phyloP scores from a whole-genome alignment of 2,797 vertebrate genomes.

The Ctenopoma kingsleyae region DNA sequence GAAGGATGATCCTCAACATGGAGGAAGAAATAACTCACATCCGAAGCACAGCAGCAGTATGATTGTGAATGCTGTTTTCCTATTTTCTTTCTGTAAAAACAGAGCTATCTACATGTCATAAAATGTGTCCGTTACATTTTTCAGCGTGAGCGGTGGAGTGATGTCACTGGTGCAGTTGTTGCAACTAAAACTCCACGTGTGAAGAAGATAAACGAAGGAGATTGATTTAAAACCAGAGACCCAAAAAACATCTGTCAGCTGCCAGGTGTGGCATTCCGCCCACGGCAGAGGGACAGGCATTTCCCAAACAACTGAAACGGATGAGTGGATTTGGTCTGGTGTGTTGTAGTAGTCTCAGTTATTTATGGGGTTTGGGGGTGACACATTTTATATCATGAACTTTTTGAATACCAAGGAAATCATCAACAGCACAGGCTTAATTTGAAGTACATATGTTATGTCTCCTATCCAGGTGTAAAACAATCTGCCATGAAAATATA shows the following conservation, averaged over 20 bases:
- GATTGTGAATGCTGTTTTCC: background rate
- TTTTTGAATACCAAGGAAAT: conserved; percentile 22
- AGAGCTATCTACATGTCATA: background rate
- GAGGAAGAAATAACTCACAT: background rate
- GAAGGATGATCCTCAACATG: conserved; percentile 12
- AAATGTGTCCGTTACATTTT: conserved; percentile 6
- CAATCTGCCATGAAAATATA: background rate
- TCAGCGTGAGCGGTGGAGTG: conserved; percentile 9
- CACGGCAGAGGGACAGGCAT: background rate
- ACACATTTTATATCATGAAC: conserved; percentile 19
- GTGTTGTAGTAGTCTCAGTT: conserved; percentile 20
- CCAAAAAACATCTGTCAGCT: conserved; percentile 47
- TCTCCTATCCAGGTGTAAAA: background rate
- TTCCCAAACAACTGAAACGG: conserved; percentile 47
- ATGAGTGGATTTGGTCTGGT: conserved; percentile 35
- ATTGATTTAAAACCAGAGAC: conserved; percentile 55
- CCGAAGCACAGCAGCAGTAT: background rate
- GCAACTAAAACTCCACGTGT: conserved; percentile 51
- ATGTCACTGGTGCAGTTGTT: conserved; percentile 42
- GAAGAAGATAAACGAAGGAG: conserved; percentile 59
- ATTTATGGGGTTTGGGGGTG: conserved; percentile 15
- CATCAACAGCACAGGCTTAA: background rate
- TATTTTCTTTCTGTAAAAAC: background rate
- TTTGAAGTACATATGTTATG: background rate
- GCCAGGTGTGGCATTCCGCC: conserved; percentile 44